Evolutionary conservation across 1,140 invertebrate species (phyloP).

Genomic region (Hormaphis cornu): DNA sequence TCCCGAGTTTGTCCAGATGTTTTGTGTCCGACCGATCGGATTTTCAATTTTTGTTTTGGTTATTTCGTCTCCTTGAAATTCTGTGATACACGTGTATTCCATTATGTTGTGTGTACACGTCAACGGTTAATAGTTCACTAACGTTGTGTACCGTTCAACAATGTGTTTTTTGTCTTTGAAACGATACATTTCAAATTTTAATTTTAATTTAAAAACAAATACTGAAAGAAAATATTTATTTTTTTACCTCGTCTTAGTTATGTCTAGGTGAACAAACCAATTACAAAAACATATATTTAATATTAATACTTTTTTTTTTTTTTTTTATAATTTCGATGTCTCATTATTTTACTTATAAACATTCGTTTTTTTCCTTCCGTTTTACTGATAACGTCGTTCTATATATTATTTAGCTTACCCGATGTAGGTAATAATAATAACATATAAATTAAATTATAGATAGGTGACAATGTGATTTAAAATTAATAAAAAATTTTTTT

Average conservation of each 20-base stretch:
- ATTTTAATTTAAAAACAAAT: not conserved
- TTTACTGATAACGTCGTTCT: no score
- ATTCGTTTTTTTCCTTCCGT: no score
- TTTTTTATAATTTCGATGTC: constrained; percentile 3
- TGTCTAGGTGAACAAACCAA: no score
- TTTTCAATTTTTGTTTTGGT: constrained; percentile 2
- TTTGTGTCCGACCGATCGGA: not conserved
- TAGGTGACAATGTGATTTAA: no score
- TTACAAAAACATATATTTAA: not conserved
- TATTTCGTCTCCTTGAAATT: constrained; percentile 18
- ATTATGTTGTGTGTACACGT: not conserved
- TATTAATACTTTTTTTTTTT: no score
- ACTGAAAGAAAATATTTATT: constrained; percentile 13
- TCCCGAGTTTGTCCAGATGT: not conserved
- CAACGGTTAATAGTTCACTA: constrained; percentile 6
- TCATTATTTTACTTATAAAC: no score
- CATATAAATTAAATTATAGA: no score
- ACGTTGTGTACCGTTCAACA: not conserved
- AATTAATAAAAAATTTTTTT: no score
- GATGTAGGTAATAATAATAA: no score
- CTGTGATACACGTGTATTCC: constrained; percentile 21
- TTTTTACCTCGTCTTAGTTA: constrained; percentile 5
- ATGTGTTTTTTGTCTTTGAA: not conserved
- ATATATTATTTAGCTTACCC: no score
- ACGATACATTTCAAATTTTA: constrained; percentile 14